phyloP scores from a whole-genome alignment of 2,797 vertebrate genomes.

The Protosalanx chinensis region DNA sequence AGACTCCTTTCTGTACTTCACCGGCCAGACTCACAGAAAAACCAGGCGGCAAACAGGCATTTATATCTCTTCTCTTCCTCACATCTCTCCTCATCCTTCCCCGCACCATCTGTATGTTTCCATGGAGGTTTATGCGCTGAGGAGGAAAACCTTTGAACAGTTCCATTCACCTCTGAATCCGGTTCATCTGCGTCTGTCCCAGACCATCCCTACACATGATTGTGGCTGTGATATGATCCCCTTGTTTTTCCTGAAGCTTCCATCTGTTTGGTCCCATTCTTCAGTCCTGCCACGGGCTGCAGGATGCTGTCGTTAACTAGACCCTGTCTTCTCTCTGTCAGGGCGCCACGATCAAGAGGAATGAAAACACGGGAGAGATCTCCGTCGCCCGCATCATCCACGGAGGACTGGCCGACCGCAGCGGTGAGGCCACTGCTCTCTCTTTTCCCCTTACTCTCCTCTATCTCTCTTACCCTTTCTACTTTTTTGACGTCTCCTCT shows the following conservation, averaged over 20 bases:
- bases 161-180: neutral
- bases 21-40: conserved; percentile 2
- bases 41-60: conserved; percentile 22
- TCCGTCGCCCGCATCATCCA: conserved; percentile 92
- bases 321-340: conserved; percentile 44
- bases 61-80: conserved; percentile 1
- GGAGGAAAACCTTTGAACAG: neutral
- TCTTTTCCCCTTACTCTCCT: neutral
- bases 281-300: neutral
- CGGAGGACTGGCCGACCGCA: conserved; percentile 91
- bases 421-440: conserved; percentile 73
- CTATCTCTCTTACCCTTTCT: neutral
- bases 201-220: neutral
- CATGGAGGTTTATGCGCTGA: neutral
- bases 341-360: conserved; percentile 96
- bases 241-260: neutral
- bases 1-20: conserved; percentile 12
- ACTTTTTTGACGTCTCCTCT: neutral
- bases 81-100: conserved; percentile 14
- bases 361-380: conserved; percentile 89
- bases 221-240: neutral
- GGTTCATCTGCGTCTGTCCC: neutral
- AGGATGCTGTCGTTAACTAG: neutral
- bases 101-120: neutral
- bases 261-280: neutral